Conservation (phyloP, 2,888 invertebrate genomes). For the Amiota mariae region DNA sequence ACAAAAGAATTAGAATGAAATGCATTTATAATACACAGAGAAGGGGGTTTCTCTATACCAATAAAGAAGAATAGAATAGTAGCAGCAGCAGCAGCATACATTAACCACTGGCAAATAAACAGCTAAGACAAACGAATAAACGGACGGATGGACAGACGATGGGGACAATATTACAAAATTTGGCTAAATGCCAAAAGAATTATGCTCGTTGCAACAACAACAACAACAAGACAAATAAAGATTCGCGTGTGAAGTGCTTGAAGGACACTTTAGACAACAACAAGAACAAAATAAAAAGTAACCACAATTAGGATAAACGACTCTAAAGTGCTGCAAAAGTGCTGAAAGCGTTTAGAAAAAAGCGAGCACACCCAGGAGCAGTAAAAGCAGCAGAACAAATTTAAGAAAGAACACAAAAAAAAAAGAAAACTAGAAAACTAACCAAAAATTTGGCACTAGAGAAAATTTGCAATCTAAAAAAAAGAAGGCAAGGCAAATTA, state of each 20-base stretch:
- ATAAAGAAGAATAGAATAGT: too few species aligned
- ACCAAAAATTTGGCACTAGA: background rate
- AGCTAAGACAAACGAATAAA: too few species aligned
- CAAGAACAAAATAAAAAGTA: background rate
- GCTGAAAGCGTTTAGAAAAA: background rate
- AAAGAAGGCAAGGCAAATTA: background rate
- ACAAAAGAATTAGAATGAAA: too few species aligned
- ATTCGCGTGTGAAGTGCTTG: background rate
- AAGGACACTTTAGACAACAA: background rate
- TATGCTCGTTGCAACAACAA: background rate
- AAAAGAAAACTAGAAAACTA: background rate
- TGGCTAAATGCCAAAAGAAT: constrained; percentile 6
- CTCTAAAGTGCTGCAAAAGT: background rate
- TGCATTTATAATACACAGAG: too few species aligned
- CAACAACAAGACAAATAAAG: background rate
- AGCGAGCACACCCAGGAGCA: too few species aligned
- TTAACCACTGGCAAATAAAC: too few species aligned
- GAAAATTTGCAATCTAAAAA: background rate
- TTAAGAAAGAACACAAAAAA: background rate
- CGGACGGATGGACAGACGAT: too few species aligned
- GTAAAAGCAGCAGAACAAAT: background rate
- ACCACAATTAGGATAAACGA: constrained; percentile 7
- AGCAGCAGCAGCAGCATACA: too few species aligned
- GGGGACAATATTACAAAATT: background rate
- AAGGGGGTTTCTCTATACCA: too few species aligned